phyloP scores from a whole-genome alignment of 2,888 invertebrate species.

The Diaphora mendica region DNA sequence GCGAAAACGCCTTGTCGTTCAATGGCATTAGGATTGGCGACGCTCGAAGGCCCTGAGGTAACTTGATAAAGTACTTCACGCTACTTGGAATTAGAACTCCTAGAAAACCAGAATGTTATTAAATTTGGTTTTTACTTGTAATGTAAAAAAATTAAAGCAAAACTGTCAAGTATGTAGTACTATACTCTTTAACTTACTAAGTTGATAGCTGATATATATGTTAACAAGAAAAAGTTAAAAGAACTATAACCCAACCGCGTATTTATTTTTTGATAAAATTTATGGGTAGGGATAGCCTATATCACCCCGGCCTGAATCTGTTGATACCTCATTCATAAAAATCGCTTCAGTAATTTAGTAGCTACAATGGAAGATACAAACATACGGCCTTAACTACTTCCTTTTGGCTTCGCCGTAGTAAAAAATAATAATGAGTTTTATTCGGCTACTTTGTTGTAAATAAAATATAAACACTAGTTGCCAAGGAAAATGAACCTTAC shows the following conservation, averaged over 20 bases:
- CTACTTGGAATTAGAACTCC: slow-evolving; percentile 79
- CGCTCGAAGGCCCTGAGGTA: slow-evolving; percentile 65
- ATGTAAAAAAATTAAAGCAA: not conserved
- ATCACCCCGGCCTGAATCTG: too few species aligned
- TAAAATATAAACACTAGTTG: not conserved
- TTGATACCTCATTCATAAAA: too few species aligned
- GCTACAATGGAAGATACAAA: not conserved
- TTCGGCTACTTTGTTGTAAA: not conserved
- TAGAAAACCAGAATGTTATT: slow-evolving; percentile 36
- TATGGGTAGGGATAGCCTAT: too few species aligned
- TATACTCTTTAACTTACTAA: too few species aligned
- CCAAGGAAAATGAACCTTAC: slow-evolving; percentile 48
- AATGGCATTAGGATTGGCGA: slow-evolving; percentile 71
- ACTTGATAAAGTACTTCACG: slow-evolving; percentile 77
- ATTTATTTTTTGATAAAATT: too few species aligned
- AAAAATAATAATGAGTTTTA: not conserved
- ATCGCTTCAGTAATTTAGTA: too few species aligned
- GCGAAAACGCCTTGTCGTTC: slow-evolving; percentile 76
- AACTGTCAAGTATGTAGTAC: not conserved
- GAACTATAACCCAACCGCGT: too few species aligned
- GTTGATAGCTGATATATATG: too few species aligned
- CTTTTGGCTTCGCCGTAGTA: not conserved
- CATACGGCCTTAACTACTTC: not conserved
- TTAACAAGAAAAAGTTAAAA: too few species aligned
- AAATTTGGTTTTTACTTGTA: not conserved